Percentiles rank a stretch among this genome's conserved stretches.
phyloP scores from a whole-genome alignment of 2,797 vertebrate species.

The Acipenser oxyrinchus region DNA sequence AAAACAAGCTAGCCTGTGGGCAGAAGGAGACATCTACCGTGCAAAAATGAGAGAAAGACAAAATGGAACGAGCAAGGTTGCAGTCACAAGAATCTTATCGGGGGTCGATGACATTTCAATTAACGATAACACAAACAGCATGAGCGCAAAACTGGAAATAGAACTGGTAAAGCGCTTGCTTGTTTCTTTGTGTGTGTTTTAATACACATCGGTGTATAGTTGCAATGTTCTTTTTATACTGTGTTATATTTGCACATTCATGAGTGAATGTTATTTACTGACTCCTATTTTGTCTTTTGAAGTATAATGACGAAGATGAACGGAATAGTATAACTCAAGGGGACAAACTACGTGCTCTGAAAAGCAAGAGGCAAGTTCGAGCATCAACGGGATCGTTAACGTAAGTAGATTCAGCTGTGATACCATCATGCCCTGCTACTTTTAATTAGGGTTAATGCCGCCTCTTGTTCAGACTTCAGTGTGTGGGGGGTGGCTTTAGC shows the following conservation, averaged over 20 bases:
- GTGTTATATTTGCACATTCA: not conserved
- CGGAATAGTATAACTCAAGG: slow-evolving; percentile 78
- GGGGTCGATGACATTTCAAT: slow-evolving; percentile 93
- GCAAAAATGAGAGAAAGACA: slow-evolving; percentile 70
- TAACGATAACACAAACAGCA: slow-evolving; percentile 68
- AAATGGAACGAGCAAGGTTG: slow-evolving; percentile 57
- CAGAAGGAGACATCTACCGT: slow-evolving; percentile 80
- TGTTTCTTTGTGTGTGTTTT: not conserved
- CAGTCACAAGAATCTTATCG: slow-evolving; percentile 79
- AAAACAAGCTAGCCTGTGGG: slow-evolving; percentile 83
- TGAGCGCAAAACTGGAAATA: slow-evolving; percentile 56
- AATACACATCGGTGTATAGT: not conserved
- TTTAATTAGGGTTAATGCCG: too few relatives aligned
- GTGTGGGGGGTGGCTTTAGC: too few relatives aligned
- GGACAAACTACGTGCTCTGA: slow-evolving; percentile 87
- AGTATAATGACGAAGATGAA: slow-evolving; percentile 77
- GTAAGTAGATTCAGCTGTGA: slow-evolving; percentile 64
- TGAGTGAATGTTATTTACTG: not conserved
- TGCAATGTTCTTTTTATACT: not conserved
- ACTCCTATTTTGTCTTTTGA: not conserved
- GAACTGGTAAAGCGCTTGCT: slow-evolving; percentile 61
- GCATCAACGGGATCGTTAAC: slow-evolving; percentile 63
- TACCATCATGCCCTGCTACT: too few relatives aligned
- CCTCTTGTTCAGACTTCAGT: too few relatives aligned
- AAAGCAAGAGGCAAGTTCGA: slow-evolving; percentile 83